These are phyloP conservation scores for Sebastes aleutianus DNA, from an alignment of 2,797 vertebrate genomes.

Conservation along the genomic window DNA sequence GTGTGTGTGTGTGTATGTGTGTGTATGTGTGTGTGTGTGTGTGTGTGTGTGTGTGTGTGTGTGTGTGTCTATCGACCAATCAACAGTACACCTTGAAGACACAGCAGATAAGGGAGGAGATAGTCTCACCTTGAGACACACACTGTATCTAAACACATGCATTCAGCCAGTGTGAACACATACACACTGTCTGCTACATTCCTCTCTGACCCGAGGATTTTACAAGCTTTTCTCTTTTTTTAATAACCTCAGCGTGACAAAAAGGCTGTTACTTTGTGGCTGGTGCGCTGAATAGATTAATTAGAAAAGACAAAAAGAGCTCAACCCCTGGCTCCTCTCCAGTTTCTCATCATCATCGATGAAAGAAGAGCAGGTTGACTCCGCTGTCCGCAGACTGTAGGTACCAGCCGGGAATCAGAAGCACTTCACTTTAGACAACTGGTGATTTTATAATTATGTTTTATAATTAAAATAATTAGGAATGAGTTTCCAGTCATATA, in stretches of 20 bases:
- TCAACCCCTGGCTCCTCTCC: slow-evolving; percentile 58
- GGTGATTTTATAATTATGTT: not conserved
- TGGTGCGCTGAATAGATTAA: slow-evolving; percentile 55
- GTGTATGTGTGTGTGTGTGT: not conserved
- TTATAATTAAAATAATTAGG: not conserved
- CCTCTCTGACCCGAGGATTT: slow-evolving; percentile 39
- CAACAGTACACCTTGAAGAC: slow-evolving; percentile 73
- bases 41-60: not conserved
- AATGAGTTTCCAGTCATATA: not conserved
- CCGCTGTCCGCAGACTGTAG: not conserved
- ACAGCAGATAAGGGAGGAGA: slow-evolving; percentile 70
- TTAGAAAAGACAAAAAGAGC: slow-evolving; percentile 62
- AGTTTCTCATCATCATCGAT: slow-evolving; percentile 25
- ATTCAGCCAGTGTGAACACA: not conserved
- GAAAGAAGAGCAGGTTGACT: slow-evolving; percentile 40
- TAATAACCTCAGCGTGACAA: slow-evolving; percentile 46
- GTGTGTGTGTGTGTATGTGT: not conserved
- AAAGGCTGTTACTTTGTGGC: slow-evolving; percentile 43
- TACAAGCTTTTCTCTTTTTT: slow-evolving; percentile 3
- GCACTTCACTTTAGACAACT: slow-evolving; percentile 4
- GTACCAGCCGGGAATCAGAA: not conserved
- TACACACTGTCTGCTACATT: not conserved
- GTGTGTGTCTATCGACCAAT: slow-evolving; percentile 59
- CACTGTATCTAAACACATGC: slow-evolving; percentile 39
- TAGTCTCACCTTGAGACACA: slow-evolving; percentile 73